Percentiles rank a stretch among this genome's conserved stretches.
These are phyloP conservation scores for Drosophila sproati DNA, from an alignment of 1,140 invertebrate genomes.

Conservation along the genomic window DNA sequence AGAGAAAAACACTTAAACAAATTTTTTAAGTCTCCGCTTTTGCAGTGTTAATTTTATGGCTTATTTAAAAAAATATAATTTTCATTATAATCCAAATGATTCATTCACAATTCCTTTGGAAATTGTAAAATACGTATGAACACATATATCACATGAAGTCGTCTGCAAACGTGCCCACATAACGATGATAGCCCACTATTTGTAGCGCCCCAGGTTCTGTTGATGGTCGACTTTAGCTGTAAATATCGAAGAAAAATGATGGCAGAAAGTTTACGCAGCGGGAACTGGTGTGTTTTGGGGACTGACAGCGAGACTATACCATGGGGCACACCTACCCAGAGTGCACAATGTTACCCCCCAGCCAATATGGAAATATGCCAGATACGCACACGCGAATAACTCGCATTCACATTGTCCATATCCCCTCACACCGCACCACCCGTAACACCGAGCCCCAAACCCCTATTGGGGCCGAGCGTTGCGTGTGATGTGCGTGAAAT, in stretches of 20 bases:
- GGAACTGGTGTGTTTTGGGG: slow-evolving; percentile 9
- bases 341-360: neutral
- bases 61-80: too few relatives aligned
- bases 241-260: slow-evolving; percentile 70
- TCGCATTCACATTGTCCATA: slow-evolving; percentile 48
- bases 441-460: neutral
- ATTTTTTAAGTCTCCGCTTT: too few relatives aligned
- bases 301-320: slow-evolving; percentile 13
- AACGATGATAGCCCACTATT: slow-evolving; percentile 19
- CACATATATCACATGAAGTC: neutral
- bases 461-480: slow-evolving; percentile 38
- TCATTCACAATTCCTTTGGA: neutral
- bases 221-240: slow-evolving; percentile 71
- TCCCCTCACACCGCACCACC: neutral
- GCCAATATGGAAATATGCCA: slow-evolving; percentile 56
- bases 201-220: slow-evolving; percentile 53
- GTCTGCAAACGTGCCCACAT: slow-evolving; percentile 10
- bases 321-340: slow-evolving; percentile 26
- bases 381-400: slow-evolving; percentile 55
- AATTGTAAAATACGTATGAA: slow-evolving; percentile 1
- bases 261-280: slow-evolving; percentile 53
- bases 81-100: too few relatives aligned
- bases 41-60: too few relatives aligned
- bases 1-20: too few relatives aligned
- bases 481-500: slow-evolving; percentile 79